phyloP scores from a whole-genome alignment of 2,888 invertebrate genomes.

The Plebejus argus region DNA sequence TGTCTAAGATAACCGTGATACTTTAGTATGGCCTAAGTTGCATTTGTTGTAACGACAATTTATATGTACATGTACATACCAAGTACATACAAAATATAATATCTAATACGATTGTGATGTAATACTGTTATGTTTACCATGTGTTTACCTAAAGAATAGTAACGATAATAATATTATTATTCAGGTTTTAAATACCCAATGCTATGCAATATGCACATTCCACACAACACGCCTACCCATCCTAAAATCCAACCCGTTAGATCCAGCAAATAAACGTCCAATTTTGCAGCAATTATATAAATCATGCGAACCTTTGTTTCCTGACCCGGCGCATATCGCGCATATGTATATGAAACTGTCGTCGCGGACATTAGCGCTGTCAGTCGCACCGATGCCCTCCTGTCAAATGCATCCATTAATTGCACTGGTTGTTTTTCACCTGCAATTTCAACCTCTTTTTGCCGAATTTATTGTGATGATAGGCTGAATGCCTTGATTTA shows the following conservation, averaged over 20 bases:
- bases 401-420: slow-evolving; percentile 33
- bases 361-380: slow-evolving; percentile 36
- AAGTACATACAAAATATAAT: no score
- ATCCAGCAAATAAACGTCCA: slow-evolving; percentile 26
- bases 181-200: no score
- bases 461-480: neutral
- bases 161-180: no score
- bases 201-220: neutral
- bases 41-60: no score
- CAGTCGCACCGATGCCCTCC: slow-evolving; percentile 33
- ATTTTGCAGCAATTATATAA: slow-evolving; percentile 31
- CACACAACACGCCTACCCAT: neutral
- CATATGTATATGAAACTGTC: slow-evolving; percentile 37
- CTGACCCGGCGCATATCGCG: slow-evolving; percentile 25
- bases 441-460: slow-evolving; percentile 30
- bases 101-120: no score
- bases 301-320: slow-evolving; percentile 35
- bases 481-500: neutral
- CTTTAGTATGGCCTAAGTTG: no score
- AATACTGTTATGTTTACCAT: no score
- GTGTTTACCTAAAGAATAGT: no score
- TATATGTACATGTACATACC: no score
- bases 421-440: slow-evolving; percentile 37
- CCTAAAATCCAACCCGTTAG: slow-evolving; percentile 3
- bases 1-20: no score